phyloP scores from a whole-genome alignment of 2,888 invertebrate species.

The Brachypalpus laphriformis region DNA sequence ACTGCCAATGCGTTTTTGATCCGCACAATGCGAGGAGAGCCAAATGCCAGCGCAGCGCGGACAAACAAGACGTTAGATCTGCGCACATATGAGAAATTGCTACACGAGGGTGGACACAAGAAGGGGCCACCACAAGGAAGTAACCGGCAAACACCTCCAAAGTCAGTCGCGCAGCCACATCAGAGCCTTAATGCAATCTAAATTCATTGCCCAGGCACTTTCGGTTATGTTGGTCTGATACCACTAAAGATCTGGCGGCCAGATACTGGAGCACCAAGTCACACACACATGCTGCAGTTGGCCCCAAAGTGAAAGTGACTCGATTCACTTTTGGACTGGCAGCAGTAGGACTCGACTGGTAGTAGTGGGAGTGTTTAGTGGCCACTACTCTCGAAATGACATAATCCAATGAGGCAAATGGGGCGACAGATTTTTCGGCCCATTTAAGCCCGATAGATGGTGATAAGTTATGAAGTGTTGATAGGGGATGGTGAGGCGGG shows the following conservation, averaged over 20 bases:
- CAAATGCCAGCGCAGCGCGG: conserved; percentile 33
- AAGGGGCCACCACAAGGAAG: conserved; percentile 27
- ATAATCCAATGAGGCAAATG: conserved; percentile 69
- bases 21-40: not conserved
- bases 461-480: conserved; percentile 69
- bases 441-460: conserved; percentile 58
- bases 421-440: conserved; percentile 65
- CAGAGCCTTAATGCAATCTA: conserved; percentile 42
- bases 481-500: conserved; percentile 28
- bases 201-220: conserved; percentile 43
- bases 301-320: conserved; percentile 64
- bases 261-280: conserved; percentile 49
- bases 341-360: conserved; percentile 32
- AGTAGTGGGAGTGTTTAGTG: conserved; percentile 60
- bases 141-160: conserved; percentile 26
- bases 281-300: conserved; percentile 20
- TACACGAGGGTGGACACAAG: conserved; percentile 37
- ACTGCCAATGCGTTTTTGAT: conserved; percentile 16
- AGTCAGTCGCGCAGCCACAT: not conserved
- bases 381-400: conserved; percentile 46
- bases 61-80: conserved; percentile 25
- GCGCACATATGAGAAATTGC: conserved; percentile 38
- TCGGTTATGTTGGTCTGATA: conserved; percentile 45
- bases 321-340: conserved; percentile 7
- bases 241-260: conserved; percentile 42